phyloP scores from a whole-genome alignment of 2,113 vertebrate species.

The Ceyx cyanopectus region DNA sequence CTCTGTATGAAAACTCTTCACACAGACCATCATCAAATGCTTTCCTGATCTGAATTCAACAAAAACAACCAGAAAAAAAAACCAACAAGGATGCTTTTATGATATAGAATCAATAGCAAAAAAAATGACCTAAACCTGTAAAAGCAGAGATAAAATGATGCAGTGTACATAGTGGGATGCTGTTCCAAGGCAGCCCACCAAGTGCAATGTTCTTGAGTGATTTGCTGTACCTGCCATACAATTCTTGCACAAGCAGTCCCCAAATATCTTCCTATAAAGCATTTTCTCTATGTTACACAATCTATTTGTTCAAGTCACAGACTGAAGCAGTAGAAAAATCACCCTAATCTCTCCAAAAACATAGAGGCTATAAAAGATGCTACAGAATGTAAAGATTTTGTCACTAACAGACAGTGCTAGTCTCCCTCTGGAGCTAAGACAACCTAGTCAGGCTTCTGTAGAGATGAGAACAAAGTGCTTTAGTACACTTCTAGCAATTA shows the following conservation, averaged over 20 bases:
- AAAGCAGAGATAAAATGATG: not conserved
- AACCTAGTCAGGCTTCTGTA: not conserved
- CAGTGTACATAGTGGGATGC: not conserved
- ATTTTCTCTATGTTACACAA: not conserved
- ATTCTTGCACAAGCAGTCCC: not conserved
- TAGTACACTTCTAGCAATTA: not conserved
- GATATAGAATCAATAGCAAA: not conserved
- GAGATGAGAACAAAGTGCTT: not conserved
- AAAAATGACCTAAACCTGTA: not conserved
- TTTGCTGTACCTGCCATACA: not conserved
- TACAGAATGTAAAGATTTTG: not conserved
- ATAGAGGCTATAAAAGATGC: not conserved
- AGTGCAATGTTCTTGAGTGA: not conserved
- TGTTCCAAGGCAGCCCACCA: not conserved
- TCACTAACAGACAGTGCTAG: not conserved
- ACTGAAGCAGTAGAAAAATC: slow-evolving; percentile 19
- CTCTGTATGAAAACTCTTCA: not conserved
- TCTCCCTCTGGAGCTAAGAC: not conserved
- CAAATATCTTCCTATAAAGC: not conserved
- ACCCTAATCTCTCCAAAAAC: not conserved
- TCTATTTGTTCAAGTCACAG: not conserved
- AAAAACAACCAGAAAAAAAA: not conserved
- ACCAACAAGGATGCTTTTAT: not conserved
- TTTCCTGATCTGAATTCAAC: not conserved
- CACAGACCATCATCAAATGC: not conserved